phyloP scores from a whole-genome alignment of 1,140 invertebrate species.

The Drosophila truncata region DNA sequence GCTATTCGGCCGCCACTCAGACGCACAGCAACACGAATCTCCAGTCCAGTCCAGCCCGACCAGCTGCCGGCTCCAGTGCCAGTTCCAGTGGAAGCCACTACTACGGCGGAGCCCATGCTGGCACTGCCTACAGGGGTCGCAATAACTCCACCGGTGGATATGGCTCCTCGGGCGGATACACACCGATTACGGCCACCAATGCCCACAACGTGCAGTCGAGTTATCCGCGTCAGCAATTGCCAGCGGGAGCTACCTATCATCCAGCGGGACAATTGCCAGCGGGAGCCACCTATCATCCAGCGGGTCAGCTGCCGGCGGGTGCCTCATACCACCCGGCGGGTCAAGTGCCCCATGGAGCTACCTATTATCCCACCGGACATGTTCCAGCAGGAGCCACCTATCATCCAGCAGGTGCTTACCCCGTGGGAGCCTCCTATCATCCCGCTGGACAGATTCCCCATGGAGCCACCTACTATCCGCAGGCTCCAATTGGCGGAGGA shows the following conservation, averaged over 20 bases:
- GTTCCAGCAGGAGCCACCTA: constrained; percentile 59
- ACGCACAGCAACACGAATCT: constrained; percentile 45
- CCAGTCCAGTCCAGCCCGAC: constrained; percentile 24
- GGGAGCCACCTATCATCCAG: constrained; percentile 69
- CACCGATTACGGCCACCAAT: constrained; percentile 70
- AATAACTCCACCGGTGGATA: constrained; percentile 64
- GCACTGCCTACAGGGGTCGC: constrained; percentile 56
- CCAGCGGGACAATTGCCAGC: constrained; percentile 58
- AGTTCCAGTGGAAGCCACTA: constrained; percentile 15
- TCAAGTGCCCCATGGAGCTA: constrained; percentile 53
- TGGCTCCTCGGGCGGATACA: constrained; percentile 48
- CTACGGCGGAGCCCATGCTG: constrained; percentile 47
- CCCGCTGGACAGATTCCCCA: constrained; percentile 57
- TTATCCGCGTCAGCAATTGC: constrained; percentile 70
- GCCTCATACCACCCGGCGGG: constrained; percentile 68
- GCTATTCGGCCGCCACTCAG: constrained; percentile 58
- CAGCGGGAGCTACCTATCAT: constrained; percentile 72
- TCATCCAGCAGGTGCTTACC: constrained; percentile 63
- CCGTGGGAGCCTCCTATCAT: constrained; percentile 52
- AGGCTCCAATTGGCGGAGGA: constrained; percentile 48
- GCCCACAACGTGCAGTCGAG: constrained; percentile 71
- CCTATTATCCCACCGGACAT: constrained; percentile 59
- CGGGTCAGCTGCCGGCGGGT: constrained; percentile 40
- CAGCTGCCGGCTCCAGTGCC: constrained; percentile 12
- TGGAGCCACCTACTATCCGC: constrained; percentile 74